Percentiles rank a stretch among this genome's conserved stretches.
phyloP scores from a whole-genome alignment of 37 sponge, comb jelly and placozoan species.

The Agelas oroides region DNA sequence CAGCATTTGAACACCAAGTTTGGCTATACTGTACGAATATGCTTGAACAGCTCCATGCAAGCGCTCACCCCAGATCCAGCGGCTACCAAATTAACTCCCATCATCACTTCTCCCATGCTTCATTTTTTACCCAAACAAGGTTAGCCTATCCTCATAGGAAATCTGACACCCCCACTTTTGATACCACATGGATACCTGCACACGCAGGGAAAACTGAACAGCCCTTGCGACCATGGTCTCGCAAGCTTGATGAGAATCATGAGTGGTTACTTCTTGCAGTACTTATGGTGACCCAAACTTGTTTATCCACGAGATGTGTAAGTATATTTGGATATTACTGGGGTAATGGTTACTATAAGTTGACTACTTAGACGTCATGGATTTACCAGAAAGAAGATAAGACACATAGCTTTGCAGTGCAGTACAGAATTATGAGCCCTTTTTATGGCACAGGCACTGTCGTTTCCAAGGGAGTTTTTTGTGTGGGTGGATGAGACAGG shows the following conservation, averaged over 20 bases:
- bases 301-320: neutral
- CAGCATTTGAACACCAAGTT: too few relatives aligned
- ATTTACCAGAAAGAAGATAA: conserved; percentile 13
- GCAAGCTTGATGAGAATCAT: neutral
- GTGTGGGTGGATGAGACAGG: conserved; percentile 26
- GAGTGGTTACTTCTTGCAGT: neutral
- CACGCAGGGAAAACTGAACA: too few relatives aligned
- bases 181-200: too few relatives aligned
- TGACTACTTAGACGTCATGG: neutral
- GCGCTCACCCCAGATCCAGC: too few relatives aligned
- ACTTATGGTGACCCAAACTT: neutral
- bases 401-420: neutral
- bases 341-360: conserved; percentile 1
- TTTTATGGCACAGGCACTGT: neutral
- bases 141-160: neutral
- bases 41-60: too few relatives aligned
- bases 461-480: neutral
- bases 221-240: neutral
- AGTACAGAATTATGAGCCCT: neutral
- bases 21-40: too few relatives aligned
- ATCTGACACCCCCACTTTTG: neutral
- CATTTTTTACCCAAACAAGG: too few relatives aligned
- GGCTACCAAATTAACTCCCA: too few relatives aligned
- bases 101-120: too few relatives aligned
- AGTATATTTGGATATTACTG: neutral